A percentile compares a stretch with the other conserved stretches of the same genome.
Conservation (phyloP, 2,797 vertebrate genomes). For the Parotocinclus haroldoi region DNA sequence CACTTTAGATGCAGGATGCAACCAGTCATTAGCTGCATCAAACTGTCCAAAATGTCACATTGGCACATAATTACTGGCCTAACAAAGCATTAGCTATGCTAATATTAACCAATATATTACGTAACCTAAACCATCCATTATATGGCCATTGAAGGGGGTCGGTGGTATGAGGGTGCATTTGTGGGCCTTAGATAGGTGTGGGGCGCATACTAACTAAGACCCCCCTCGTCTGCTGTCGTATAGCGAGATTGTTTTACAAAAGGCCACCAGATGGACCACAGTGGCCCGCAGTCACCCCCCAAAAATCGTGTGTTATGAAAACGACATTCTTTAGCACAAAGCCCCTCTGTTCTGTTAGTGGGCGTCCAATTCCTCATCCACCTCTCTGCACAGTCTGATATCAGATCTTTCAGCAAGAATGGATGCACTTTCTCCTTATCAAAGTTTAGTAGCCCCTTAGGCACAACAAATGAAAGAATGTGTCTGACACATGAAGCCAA, state of each 20-base stretch:
- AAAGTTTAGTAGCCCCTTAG: conserved; percentile 16
- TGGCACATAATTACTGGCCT: no score
- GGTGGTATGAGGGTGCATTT: conserved; percentile 38
- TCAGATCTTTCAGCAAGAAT: conserved; percentile 53
- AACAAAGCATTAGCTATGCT: no score
- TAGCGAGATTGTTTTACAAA: conserved; percentile 68
- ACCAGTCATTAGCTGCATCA: no score
- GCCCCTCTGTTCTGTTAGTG: conserved; percentile 67
- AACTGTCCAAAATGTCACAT: no score
- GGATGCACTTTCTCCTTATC: conserved; percentile 55
- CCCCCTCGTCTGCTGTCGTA: conserved; percentile 51
- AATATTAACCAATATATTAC: no score
- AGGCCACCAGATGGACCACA: conserved; percentile 68
- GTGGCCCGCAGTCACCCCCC: conserved; percentile 58
- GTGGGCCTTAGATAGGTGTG: conserved; percentile 58
- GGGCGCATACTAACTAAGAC: conserved; percentile 69
- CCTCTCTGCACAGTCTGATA: conserved; percentile 12
- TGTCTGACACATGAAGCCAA: neutral
- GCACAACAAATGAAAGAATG: conserved; percentile 5
- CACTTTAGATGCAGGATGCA: conserved; percentile 6
- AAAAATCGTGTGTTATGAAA: conserved; percentile 74
- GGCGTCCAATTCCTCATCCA: conserved; percentile 57
- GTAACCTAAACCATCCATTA: conserved; percentile 55
- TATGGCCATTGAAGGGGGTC: conserved; percentile 59
- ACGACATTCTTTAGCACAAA: conserved; percentile 76